Conservation (phyloP, 2,888 invertebrate species). For the Rhimphoctona megacephalus region DNA sequence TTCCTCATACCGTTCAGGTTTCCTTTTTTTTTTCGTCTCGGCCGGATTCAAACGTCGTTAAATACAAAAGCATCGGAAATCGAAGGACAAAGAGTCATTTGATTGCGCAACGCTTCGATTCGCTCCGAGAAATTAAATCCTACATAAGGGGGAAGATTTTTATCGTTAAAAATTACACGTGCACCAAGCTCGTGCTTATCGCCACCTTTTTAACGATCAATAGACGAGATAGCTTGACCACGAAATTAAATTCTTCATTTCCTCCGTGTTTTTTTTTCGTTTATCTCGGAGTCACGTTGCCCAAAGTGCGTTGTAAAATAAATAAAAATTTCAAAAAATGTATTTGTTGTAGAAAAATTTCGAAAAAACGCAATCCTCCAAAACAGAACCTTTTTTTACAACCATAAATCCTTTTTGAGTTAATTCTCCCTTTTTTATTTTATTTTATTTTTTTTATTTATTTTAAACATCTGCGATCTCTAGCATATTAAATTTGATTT, state of each 20-base stretch:
- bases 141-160: slow-evolving; percentile 42
- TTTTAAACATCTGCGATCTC: too few species aligned
- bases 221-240: slow-evolving; percentile 19
- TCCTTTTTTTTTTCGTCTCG: slow-evolving; percentile 36
- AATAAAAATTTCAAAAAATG: not conserved
- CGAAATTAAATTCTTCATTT: slow-evolving; percentile 30
- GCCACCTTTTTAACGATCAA: not conserved
- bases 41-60: slow-evolving; percentile 10
- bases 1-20: slow-evolving; percentile 1
- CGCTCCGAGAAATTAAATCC: slow-evolving; percentile 43
- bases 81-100: slow-evolving; percentile 54
- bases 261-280: not conserved
- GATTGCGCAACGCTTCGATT: slow-evolving; percentile 57
- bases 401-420: too few species aligned
- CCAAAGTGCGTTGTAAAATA: not conserved
- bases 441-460: too few species aligned
- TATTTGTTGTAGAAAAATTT: not conserved
- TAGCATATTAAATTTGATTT: too few species aligned
- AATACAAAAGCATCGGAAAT: slow-evolving; percentile 37
- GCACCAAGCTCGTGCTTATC: slow-evolving; percentile 13
- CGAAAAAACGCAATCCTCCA: not conserved
- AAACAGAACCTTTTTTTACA: not conserved
- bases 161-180: slow-evolving; percentile 46
- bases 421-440: too few species aligned
- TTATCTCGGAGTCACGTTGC: slow-evolving; percentile 1